Conservation (phyloP, 2,113 vertebrate genomes). For the Sapayoa aenigma region DNA sequence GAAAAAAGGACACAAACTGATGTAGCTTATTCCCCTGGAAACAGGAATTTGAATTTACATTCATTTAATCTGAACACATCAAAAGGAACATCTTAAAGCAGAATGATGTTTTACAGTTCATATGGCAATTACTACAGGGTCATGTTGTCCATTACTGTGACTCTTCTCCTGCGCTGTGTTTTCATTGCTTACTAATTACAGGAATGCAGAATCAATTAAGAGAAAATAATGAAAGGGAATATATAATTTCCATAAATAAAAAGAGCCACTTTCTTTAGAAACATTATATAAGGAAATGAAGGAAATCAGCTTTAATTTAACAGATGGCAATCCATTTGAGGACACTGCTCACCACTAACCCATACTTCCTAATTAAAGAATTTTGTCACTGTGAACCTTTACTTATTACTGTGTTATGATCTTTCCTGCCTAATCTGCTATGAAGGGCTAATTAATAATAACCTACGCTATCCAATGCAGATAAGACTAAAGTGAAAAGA, state of each 20-base stretch:
- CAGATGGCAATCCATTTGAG: constrained; percentile 61
- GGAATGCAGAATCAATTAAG: constrained; percentile 61
- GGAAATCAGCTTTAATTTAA: constrained; percentile 53
- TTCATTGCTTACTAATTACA: constrained; percentile 54
- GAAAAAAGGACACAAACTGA: neutral
- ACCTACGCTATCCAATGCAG: constrained; percentile 41
- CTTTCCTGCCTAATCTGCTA: constrained; percentile 66
- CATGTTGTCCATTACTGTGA: constrained; percentile 32
- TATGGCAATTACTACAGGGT: neutral
- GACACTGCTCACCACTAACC: constrained; percentile 70
- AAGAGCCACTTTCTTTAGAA: constrained; percentile 38
- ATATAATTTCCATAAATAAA: constrained; percentile 62
- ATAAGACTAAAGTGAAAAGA: constrained; percentile 43
- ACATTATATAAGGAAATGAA: constrained; percentile 33
- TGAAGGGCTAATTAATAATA: constrained; percentile 74
- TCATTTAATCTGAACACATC: constrained; percentile 31
- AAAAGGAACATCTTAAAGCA: constrained; percentile 44
- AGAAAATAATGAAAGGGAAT: constrained; percentile 56
- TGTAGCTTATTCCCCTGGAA: constrained; percentile 6
- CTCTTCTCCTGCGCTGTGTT: constrained; percentile 36
- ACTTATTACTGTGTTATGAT: constrained; percentile 54
- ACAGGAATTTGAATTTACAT: constrained; percentile 27
- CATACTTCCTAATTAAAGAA: constrained; percentile 69
- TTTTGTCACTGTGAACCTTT: constrained; percentile 66
- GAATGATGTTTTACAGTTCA: constrained; percentile 25